phyloP scores from a whole-genome alignment of 2,113 vertebrate species.

The Myrmecophaga tridactyla region DNA sequence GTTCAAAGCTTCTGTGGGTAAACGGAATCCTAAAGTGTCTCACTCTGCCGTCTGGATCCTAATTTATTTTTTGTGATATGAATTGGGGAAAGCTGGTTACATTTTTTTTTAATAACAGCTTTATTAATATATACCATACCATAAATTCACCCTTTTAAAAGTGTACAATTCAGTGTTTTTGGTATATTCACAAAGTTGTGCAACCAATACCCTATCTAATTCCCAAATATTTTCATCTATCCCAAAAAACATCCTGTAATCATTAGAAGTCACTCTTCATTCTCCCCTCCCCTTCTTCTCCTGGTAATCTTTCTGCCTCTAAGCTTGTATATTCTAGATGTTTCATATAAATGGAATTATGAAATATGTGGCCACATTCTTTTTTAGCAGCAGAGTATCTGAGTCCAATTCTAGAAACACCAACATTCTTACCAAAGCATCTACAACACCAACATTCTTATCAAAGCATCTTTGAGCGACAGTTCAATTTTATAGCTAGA shows the following conservation, averaged over 20 bases:
- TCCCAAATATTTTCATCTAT: background rate
- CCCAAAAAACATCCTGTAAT: background rate
- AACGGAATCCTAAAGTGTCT: too few relatives aligned
- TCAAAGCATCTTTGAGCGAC: slow-evolving; percentile 29
- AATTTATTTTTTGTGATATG: background rate
- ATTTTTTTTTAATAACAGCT: background rate
- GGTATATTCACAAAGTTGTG: background rate
- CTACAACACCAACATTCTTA: slow-evolving; percentile 22
- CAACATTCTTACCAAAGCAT: background rate
- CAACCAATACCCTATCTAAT: background rate
- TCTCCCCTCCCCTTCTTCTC: background rate
- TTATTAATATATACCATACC: background rate
- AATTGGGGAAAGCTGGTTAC: background rate
- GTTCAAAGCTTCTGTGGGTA: too few relatives aligned
- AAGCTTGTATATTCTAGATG: background rate
- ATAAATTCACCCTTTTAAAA: slow-evolving; percentile 14
- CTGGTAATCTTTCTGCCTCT: background rate
- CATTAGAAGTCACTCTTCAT: background rate
- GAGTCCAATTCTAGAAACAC: slow-evolving; percentile 1
- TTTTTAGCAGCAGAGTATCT: slow-evolving; percentile 21
- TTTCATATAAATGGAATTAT: background rate
- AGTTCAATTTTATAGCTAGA: slow-evolving; percentile 33
- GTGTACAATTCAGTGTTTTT: background rate
- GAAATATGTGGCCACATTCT: background rate
- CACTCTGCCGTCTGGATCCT: too few relatives aligned